Conservation (phyloP, 2,113 vertebrate species). For the Leptocoma aspasia region DNA sequence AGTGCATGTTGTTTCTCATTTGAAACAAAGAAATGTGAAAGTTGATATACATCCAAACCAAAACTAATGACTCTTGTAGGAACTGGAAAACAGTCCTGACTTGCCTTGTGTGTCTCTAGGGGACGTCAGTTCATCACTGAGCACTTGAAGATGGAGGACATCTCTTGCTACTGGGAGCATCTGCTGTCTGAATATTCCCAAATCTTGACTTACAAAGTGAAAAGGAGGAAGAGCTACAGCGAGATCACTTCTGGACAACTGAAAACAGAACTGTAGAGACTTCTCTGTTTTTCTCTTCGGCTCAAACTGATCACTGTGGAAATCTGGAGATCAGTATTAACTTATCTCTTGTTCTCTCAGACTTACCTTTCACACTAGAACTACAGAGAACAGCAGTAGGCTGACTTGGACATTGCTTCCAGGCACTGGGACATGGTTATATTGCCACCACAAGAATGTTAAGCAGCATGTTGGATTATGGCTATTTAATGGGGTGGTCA, state of each 20-base stretch:
- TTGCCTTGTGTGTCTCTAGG: conserved; percentile 69
- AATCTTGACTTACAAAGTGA: conserved; percentile 85
- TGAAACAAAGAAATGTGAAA: background rate
- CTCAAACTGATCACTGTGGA: background rate
- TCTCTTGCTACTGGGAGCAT: conserved; percentile 92
- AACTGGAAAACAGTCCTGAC: background rate
- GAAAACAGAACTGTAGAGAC: conserved; percentile 85
- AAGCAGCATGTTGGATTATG: background rate
- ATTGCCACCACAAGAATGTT: background rate
- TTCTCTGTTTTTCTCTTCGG: background rate
- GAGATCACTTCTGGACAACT: conserved; percentile 72
- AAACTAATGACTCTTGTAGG: background rate
- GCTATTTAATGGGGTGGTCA: background rate
- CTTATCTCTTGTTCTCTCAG: background rate
- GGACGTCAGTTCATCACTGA: conserved; percentile 86
- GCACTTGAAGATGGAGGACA: conserved; percentile 88
- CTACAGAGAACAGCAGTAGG: background rate
- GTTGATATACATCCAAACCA: background rate
- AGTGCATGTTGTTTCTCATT: background rate
- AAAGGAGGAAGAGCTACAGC: conserved; percentile 74
- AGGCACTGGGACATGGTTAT: background rate
- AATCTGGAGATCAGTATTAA: background rate
- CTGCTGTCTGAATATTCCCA: conserved; percentile 85
- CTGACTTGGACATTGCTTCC: background rate
- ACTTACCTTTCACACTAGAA: background rate